Evolutionary conservation across 2,797 vertebrate species (phyloP).

Genomic region (Sebastes baramenuke): DNA sequence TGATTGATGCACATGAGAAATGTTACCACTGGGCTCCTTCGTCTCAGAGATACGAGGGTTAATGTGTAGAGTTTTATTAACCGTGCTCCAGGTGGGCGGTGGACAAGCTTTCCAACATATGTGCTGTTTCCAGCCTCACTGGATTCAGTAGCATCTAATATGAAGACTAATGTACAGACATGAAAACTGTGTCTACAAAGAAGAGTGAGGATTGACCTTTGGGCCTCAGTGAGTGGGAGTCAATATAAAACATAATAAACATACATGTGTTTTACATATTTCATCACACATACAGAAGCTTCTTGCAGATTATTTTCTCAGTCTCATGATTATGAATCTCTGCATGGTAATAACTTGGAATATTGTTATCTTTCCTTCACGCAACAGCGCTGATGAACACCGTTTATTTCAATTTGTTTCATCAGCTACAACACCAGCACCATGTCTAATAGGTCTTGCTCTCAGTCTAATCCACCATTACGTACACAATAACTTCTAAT

Average conservation of each 20-base stretch:
- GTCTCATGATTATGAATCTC: background rate
- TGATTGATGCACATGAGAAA: constrained; percentile 70
- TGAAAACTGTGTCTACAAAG: background rate
- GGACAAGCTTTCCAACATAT: constrained; percentile 68
- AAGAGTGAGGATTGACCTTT: background rate
- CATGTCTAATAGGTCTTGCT: constrained; percentile 5
- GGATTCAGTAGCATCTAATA: background rate
- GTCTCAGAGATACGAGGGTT: constrained; percentile 48
- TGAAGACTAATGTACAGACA: background rate
- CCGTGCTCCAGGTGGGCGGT: constrained; percentile 60
- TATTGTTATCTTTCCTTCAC: constrained; percentile 2
- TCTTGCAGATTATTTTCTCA: background rate
- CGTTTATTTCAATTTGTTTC: constrained; percentile 11
- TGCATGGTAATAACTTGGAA: background rate
- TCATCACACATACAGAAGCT: background rate
- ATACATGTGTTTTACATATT: background rate
- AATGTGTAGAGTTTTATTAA: constrained; percentile 60
- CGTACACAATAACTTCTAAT: background rate
- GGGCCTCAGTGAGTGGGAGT: background rate
- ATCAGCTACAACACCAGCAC: background rate
- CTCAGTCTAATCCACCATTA: constrained; percentile 1
- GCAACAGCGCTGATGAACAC: background rate
- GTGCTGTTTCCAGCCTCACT: constrained; percentile 30
- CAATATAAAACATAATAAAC: background rate
- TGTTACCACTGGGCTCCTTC: constrained; percentile 55